phyloP scores from a whole-genome alignment of 2,888 invertebrate genomes.

The Epistrophe grossulariae region DNA sequence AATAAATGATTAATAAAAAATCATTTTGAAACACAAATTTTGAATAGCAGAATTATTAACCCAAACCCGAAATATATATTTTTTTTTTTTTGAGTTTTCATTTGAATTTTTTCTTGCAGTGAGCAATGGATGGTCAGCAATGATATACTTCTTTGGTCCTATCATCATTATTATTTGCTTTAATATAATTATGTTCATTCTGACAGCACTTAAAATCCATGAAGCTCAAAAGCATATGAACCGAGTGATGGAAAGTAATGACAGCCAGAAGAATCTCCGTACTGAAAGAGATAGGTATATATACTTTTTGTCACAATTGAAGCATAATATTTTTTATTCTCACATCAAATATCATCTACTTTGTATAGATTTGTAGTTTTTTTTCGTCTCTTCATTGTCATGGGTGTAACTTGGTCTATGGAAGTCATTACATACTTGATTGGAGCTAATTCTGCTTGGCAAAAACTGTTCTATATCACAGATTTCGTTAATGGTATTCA shows the following conservation, averaged over 20 bases:
- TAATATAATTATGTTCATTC: conserved; percentile 82
- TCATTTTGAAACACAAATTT: too few relatives aligned
- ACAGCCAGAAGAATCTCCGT: conserved; percentile 81
- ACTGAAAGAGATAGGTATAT: conserved; percentile 81
- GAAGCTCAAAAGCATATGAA: conserved; percentile 82
- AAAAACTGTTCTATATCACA: conserved; percentile 83
- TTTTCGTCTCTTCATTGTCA: conserved; percentile 91
- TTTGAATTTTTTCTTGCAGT: too few relatives aligned
- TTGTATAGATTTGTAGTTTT: conserved; percentile 89
- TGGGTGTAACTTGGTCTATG: conserved; percentile 94
- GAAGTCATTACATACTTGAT: conserved; percentile 91
- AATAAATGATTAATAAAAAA: too few relatives aligned
- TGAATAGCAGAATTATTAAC: too few relatives aligned
- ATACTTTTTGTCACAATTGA: conserved; percentile 75
- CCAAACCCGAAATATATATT: too few relatives aligned
- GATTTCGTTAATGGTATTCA: conserved; percentile 86
- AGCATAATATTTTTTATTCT: too few relatives aligned
- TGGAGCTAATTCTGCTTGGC: conserved; percentile 81
- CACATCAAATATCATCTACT: not conserved
- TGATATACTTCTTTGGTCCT: conserved; percentile 82
- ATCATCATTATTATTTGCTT: conserved; percentile 81
- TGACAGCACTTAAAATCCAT: conserved; percentile 82
- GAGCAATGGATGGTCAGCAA: conserved; percentile 80
- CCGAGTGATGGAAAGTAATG: conserved; percentile 81
- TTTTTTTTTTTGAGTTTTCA: not conserved